Evolutionary conservation across 2,113 vertebrate species (phyloP), one percentile per base, ranked within the genome.

Genomic region (Phodopus roborovskii): DNA sequence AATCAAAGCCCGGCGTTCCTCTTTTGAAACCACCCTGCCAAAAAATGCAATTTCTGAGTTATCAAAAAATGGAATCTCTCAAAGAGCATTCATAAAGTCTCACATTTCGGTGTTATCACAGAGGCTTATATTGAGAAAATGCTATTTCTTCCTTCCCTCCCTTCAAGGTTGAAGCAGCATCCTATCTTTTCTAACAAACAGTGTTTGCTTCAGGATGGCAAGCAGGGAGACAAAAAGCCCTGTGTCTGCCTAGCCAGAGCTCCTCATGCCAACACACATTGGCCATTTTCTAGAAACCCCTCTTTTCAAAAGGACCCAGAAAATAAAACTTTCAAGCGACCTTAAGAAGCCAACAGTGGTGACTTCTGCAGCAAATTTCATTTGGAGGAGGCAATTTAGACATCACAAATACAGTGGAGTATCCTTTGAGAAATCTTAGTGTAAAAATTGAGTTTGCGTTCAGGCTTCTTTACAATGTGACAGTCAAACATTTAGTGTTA

Each of bases 1-100:
- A 98, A 98, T 97, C 95, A 98, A 98, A 98, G 96, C 22, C 48
- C 60, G 48, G 85, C 89, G 81, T 94, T 98, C 96, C 94, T 93
- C 97, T 85, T 96, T 73, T 96, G 96, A 98, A 98, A 98, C 56
- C 42, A 94, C 85, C 92, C 90, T 97, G 93, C 36, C 96, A 98
- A 96, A 98, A n/a, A 98, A 91, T 92, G 92, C 93, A 97, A 83
- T 97, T 96, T 97, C 96, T 97, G 96, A 95, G 92, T 97, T 98
- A 97, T 98, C 92, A 98, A 98, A 98, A 98, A 97, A 97, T 95
- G 97, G 93, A 97, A 98, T 97, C 97, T 97, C 95, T 96, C 96
- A 58, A 92, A 96, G 36, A 62, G 89, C 88, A 96, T 81, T 98
- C 93, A 98, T 97, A 97, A 98, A 97, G 88, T 95, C 97, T 94